Evolutionary conservation across 2,797 vertebrate species (phyloP), one percentile per base, ranked within the genome.

Genomic region (Anniella stebbinsi): DNA sequence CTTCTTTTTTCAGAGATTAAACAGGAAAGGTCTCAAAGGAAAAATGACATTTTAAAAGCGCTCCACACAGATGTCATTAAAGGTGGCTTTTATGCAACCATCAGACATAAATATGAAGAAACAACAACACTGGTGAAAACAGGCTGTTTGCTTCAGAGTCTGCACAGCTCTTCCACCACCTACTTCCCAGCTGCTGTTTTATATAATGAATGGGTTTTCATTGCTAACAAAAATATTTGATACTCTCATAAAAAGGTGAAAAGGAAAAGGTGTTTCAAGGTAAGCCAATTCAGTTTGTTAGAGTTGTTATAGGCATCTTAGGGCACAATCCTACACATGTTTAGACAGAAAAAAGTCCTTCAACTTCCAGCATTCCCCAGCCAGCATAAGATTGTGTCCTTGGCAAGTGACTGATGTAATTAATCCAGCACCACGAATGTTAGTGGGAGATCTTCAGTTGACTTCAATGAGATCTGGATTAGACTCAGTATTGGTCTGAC

Each of bases 171-270:
- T 94, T 92, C 88, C 82, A 93, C 93, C 96, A 95, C 95, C 96
- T 95, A 95, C 96, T 0, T 1, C 91, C 90, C 96, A 96, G 94
- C 95, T 96, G 95, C 94, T 96, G 84, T 86, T 95, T 96, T 96
- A 94, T 94, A 28, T 95, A 95, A 96, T 93, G 90, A 95, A 93
- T 93, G 89, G 93, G 90, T 94, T 91, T 75, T 94, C 80, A 92
- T 93, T 93, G 94, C 92, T 92, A 95, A 90, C 57, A 51, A 91
- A 73, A 88, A 86, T 48, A 91, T 89, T 95, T 93, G 28, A 13
- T 91, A 57, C 88, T 91, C 90, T 60, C 88, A 90, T 54, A 91
- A 89, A 41, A 84, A 89, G 87, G 70, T 7, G 7, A 93, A 93
- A 93, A 12, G 23, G 4, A 25, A 87, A 48, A 86, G 84, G 84